Base-by-base conservation (phyloP, 2,888 invertebrate species). In the Diarsia mendica region DNA sequence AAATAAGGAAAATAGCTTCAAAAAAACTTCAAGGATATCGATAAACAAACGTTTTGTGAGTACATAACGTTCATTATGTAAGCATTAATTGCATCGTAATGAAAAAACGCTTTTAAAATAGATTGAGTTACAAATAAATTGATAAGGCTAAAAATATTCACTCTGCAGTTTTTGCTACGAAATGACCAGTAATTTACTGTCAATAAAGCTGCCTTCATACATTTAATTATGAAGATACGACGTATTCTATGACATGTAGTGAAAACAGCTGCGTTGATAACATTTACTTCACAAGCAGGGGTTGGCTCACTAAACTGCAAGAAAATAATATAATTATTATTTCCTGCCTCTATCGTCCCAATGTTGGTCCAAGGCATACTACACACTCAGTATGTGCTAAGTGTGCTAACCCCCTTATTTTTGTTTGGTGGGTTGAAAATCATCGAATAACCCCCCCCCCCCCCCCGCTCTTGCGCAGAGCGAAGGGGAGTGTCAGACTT, bases 161-260 rank as follows among this genome's bases (percentile, higher is more conserved):
- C 13, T 0, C 13, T 18, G 33, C 2, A 15, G 11, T 23, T 23
- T 76, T 51, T 77, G 33, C 28, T 28, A 28, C 28, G 28, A 28
- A 28, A 13, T 33, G 23, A 48, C 33, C 39, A 39, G 20, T 49
- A 49, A 64, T 60, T 67, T 44, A 44, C 33, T 48, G 55, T 39
- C 58, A 46, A 39, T 77, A 65, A 74, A 44, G 8, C 39, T 8
- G 28, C 46, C 9, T 76, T 2, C 15, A 63, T 76, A 76, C 13
- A 55, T 77, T 49, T 13, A n/a, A n/a, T 61, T 48, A 61, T 44
- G 23, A 28, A 15, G 23, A 33, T 49, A 48, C 2, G 5, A 15
- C 20, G 20, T 67, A 46, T 28, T 77, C n/a, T 77, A 18, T 69
- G 18, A n/a, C n/a, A n/a, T 10, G 53, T 65, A 58, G 33, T 77